Percentiles rank a stretch among this genome's conserved stretches.
phyloP scores from a whole-genome alignment of 2,888 invertebrate species.

The Tiliacea citrago region DNA sequence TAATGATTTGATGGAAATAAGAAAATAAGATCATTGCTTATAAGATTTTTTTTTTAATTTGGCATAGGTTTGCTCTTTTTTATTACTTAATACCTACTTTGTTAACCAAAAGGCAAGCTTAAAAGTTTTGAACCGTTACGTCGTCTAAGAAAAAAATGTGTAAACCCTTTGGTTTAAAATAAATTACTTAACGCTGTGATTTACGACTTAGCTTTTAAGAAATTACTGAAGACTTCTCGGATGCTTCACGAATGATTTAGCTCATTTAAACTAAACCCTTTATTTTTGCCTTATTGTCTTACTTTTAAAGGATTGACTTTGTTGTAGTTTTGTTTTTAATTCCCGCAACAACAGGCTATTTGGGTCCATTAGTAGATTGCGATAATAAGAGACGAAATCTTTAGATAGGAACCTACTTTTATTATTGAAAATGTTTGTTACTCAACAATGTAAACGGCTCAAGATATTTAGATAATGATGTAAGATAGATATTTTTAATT shows the following conservation, averaged over 20 bases:
- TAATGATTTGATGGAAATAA: background rate
- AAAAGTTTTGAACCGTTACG: background rate
- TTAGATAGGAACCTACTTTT: background rate
- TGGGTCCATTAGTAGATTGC: background rate
- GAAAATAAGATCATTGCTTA: background rate
- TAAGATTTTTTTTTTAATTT: no score
- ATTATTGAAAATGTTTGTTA: background rate
- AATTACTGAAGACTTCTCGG: conserved; percentile 32
- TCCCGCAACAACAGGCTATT: background rate
- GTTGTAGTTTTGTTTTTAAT: conserved; percentile 11
- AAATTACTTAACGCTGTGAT: conserved; percentile 22
- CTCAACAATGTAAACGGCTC: background rate
- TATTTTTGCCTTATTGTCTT: conserved; percentile 9
- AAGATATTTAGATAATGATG: background rate
- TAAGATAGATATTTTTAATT: no score
- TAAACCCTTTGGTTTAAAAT: conserved; percentile 15
- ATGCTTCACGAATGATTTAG: conserved; percentile 24
- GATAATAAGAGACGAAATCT: background rate
- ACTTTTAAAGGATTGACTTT: conserved; percentile 3
- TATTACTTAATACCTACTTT: no score
- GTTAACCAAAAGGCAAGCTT: background rate
- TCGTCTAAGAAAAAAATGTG: conserved; percentile 3
- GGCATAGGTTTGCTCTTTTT: no score
- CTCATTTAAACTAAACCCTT: conserved; percentile 16
- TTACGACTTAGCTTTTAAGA: conserved; percentile 38